These are phyloP conservation scores for Polyploca ridens DNA, from an alignment of 2,888 invertebrate species.

Conservation along the genomic window DNA sequence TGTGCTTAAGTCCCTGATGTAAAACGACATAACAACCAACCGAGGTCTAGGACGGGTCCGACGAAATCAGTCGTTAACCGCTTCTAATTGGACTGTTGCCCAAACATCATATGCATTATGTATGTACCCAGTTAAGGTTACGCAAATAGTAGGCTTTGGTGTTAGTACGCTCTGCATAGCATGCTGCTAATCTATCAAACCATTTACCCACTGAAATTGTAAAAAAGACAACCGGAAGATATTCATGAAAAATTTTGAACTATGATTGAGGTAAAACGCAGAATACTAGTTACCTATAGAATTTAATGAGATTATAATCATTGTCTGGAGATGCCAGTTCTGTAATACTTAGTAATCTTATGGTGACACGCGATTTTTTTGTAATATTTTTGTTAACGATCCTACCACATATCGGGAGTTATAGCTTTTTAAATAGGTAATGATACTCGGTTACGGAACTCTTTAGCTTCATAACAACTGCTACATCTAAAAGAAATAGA, in stretches of 20 bases:
- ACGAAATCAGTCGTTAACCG: constrained; percentile 46
- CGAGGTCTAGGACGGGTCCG: constrained; percentile 54
- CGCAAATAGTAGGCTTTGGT: constrained; percentile 10
- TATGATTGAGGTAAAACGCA: no score
- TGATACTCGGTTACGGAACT: no score
- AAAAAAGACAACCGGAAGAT: background rate
- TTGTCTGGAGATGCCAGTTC: no score
- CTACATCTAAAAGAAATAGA: no score
- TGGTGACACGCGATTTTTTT: no score
- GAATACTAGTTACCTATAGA: no score
- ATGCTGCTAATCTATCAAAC: constrained; percentile 1
- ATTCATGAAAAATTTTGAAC: background rate
- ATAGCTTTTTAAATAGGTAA: no score
- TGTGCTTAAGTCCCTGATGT: background rate
- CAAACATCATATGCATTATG: constrained; percentile 40
- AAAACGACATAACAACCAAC: constrained; percentile 36
- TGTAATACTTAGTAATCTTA: no score
- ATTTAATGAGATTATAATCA: no score
- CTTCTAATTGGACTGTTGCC: constrained; percentile 47
- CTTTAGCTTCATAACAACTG: no score
- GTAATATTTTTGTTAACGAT: no score
- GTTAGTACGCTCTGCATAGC: constrained; percentile 1
- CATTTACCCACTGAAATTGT: background rate
- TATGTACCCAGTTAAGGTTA: constrained; percentile 21
- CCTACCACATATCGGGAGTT: no score